Conservation (phyloP, 2,113 vertebrate species). For the Hystrix cristata region DNA sequence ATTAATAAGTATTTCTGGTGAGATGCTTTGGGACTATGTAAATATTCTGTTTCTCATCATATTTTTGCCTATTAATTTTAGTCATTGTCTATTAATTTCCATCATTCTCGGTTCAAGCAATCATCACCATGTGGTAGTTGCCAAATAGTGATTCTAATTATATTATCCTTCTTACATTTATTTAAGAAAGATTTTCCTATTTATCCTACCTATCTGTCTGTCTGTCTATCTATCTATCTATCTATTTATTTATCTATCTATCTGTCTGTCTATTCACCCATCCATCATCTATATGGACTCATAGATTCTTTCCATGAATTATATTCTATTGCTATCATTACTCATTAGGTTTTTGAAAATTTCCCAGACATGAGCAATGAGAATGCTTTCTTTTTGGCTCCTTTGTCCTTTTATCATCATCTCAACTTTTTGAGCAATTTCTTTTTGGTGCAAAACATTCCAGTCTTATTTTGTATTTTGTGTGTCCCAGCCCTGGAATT, state of each 20-base stretch:
- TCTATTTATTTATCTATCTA: not conserved
- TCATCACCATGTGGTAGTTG: not conserved
- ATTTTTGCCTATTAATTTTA: not conserved
- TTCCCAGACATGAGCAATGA: not conserved
- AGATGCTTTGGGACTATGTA: slow-evolving; percentile 5
- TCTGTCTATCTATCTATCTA: not conserved
- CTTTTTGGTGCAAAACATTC: not conserved
- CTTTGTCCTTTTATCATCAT: not conserved
- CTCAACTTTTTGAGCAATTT: not conserved
- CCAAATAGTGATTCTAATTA: slow-evolving; percentile 1
- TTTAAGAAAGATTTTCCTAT: not conserved
- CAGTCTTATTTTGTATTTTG: not conserved
- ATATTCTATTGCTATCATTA: not conserved
- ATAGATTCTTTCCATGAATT: not conserved
- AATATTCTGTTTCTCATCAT: slow-evolving; percentile 20
- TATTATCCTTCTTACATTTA: not conserved
- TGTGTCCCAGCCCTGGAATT: not conserved
- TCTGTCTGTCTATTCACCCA: not conserved
- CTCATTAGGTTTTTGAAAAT: not conserved
- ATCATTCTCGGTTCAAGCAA: not conserved
- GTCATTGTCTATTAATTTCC: not conserved
- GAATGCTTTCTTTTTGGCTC: not conserved
- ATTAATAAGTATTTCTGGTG: slow-evolving; percentile 11
- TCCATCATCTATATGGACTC: not conserved
- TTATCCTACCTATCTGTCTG: not conserved